A percentile compares a stretch with the other conserved stretches of the same genome.
phyloP scores from a whole-genome alignment of 2,797 vertebrate species.

The Hydrolagus colliei region DNA sequence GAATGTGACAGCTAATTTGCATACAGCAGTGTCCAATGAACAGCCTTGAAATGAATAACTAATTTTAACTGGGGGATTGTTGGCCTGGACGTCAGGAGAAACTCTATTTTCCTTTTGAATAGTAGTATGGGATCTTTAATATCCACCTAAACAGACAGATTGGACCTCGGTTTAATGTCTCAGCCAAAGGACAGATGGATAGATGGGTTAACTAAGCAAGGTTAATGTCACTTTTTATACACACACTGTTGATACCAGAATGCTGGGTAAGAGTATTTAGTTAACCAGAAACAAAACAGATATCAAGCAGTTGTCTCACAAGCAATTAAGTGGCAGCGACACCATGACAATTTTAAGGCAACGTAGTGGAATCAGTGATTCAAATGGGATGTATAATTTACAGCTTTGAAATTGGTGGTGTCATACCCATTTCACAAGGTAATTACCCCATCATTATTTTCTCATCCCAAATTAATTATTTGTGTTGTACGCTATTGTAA shows the following conservation, averaged over 20 bases:
- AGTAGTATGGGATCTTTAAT: no score
- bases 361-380: slow-evolving; percentile 22
- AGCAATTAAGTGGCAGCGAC: slow-evolving; percentile 11
- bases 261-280: slow-evolving; percentile 18
- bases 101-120: no score
- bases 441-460: slow-evolving; percentile 31
- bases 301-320: slow-evolving; percentile 26
- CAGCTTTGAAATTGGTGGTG: slow-evolving; percentile 29
- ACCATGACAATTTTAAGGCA: slow-evolving; percentile 16
- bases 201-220: not conserved
- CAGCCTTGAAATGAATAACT: no score
- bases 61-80: no score
- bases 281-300: slow-evolving; percentile 24
- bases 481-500: slow-evolving; percentile 24
- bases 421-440: slow-evolving; percentile 30
- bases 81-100: no score
- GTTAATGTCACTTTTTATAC: slow-evolving; percentile 6
- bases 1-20: no score
- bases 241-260: not conserved
- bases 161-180: no score
- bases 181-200: no score
- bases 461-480: slow-evolving; percentile 33
- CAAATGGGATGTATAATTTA: slow-evolving; percentile 30
- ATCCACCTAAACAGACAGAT: no score
- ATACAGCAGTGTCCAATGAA: no score